Percentiles rank a stretch among this genome's conserved stretches.
These are phyloP conservation scores for Empidonax traillii DNA, from an alignment of 2,113 vertebrate species.

Conservation along the genomic window DNA sequence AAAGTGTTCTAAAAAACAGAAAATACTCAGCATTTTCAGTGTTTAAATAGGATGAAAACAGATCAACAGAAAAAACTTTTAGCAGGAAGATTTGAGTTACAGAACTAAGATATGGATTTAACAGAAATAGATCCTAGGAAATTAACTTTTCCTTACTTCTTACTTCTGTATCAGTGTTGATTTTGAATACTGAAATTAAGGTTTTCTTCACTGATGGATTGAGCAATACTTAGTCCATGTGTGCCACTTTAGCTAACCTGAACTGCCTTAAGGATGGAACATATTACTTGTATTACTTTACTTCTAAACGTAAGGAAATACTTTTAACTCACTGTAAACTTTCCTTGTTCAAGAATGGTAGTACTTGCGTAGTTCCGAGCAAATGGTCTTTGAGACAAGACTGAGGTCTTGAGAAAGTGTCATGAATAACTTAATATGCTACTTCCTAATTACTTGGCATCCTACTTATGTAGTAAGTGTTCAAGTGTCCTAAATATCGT, in stretches of 20 bases:
- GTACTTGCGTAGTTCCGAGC: neutral
- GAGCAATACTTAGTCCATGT: neutral
- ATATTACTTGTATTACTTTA: neutral
- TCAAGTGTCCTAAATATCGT: fast-evolving
- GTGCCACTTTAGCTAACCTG: neutral
- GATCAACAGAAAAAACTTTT: neutral
- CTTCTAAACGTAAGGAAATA: neutral
- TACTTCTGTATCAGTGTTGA: neutral
- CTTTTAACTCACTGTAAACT: neutral
- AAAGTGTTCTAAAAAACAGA: neutral
- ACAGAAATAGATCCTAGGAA: neutral
- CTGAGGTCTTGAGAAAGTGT: neutral
- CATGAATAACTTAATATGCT: neutral
- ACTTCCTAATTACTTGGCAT: neutral
- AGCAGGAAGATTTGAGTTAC: neutral
- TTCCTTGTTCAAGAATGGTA: neutral
- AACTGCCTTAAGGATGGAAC: neutral
- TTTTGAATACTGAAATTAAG: neutral
- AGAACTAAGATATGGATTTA: neutral
- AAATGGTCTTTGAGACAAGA: neutral
- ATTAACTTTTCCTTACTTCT: neutral
- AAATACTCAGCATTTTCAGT: neutral
- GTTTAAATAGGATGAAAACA: neutral
- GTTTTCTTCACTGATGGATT: neutral
- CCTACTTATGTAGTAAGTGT: neutral